Evolutionary conservation across 2,888 invertebrate species (phyloP), one percentile per base, ranked within the genome.

Genomic region (Eupelmus urozonus): DNA sequence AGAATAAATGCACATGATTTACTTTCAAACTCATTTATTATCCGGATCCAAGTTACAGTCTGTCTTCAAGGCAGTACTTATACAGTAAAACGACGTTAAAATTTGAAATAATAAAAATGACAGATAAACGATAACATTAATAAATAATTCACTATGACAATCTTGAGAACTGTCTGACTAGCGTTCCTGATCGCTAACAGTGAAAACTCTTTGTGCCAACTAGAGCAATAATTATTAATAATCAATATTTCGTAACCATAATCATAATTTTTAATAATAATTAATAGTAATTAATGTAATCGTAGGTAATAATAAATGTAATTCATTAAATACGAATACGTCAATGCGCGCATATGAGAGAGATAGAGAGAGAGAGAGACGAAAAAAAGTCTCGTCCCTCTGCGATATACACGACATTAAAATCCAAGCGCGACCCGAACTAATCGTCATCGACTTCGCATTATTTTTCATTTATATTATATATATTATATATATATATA

Each of bases 61-160:
- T 86, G 86, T 85, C 84, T 82, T 84, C 84, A 84, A 87, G 85
- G 86, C 85, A 86, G 86, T 85, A 86, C 85, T 87, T 85, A 84
- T 84, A 85, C 85, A 86, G 84, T 85, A 85, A 84, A 81, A 78
- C 62, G 72, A 69, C 42, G 49, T 76, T 67, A 80, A 78, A 78
- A 59, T 71, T 71, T 72, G 18, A 75, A 80, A 71, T 72, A 51
- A 80, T 75, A 72, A 71, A 71, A 74, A 77, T 66, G 57, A 66
- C 62, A 76, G 42, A 60, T 20, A 80, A 77, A 76, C 59, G 74
- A 66, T 80, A 77, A 80, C 76, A 73, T 73, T 79, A 29, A 76
- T 79, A 79, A 79, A 76, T 79, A 76, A 79, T n/a, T 63, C 11
- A 49, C 63, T 70, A 65, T 70, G 51, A 70, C 51, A 76, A 74